Conservation (phyloP, 1,140 invertebrate species). For the Drosophila parvula region DNA sequence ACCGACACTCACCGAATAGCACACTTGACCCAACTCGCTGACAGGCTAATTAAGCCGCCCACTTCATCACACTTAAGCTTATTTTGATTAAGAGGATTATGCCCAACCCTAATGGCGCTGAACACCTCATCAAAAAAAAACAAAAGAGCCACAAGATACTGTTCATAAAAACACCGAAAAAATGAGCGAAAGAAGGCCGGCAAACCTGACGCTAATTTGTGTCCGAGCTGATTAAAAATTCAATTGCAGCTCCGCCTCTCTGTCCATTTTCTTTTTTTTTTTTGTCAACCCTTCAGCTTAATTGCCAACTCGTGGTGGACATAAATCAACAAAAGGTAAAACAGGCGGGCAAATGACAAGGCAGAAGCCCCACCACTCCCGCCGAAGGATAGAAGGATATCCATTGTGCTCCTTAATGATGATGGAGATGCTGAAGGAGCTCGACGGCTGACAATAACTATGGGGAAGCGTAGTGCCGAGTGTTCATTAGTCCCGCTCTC, state of each 20-base stretch:
- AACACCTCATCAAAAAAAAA: constrained; percentile 46
- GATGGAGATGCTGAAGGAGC: constrained; percentile 41
- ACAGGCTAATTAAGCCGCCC: constrained; percentile 68
- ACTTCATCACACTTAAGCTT: constrained; percentile 71
- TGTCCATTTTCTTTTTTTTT: constrained; percentile 23
- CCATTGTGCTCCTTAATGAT: constrained; percentile 63
- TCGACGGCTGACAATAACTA: constrained; percentile 49
- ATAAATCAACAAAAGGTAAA: constrained; percentile 70
- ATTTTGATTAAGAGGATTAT: constrained; percentile 58
- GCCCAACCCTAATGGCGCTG: constrained; percentile 22
- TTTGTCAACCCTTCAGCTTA: constrained; percentile 57
- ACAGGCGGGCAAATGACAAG: constrained; percentile 58
- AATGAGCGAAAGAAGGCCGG: constrained; percentile 12
- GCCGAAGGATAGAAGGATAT: constrained; percentile 30
- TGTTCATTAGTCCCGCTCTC: constrained; percentile 60
- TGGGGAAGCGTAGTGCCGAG: constrained; percentile 38
- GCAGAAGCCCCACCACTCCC: background rate
- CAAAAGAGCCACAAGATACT: constrained; percentile 24
- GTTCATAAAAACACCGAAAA: constrained; percentile 42
- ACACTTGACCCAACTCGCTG: constrained; percentile 54
- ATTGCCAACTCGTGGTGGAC: constrained; percentile 60
- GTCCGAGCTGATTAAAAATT: constrained; percentile 76
- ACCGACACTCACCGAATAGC: background rate
- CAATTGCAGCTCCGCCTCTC: constrained; percentile 47
- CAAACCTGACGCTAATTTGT: constrained; percentile 63